A percentile compares a stretch with the other conserved stretches of the same genome.
These are phyloP conservation scores for Eupithecia vulgata DNA, from an alignment of 2,888 invertebrate species.

Conservation along the genomic window DNA sequence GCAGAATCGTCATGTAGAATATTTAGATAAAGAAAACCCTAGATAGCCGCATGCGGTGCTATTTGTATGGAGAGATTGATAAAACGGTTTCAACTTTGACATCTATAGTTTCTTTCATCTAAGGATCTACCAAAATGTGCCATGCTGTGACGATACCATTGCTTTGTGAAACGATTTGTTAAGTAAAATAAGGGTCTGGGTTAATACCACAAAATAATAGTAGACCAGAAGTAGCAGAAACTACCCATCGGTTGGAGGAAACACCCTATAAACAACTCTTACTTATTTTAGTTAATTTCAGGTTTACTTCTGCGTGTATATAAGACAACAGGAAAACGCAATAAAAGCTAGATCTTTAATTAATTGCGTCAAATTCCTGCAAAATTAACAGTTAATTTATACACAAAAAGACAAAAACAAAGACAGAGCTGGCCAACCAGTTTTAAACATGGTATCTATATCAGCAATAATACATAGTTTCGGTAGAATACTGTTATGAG, in stretches of 20 bases:
- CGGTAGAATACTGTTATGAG: background rate
- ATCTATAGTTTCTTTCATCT: too few species aligned
- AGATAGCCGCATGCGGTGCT: too few species aligned
- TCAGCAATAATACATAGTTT: background rate
- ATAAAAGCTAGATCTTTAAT: background rate
- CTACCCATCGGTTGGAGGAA: background rate
- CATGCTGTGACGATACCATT: too few species aligned
- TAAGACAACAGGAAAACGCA: slow-evolving; percentile 3
- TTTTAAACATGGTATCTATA: background rate
- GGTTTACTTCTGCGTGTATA: background rate
- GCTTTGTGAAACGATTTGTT: background rate
- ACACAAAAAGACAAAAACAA: background rate
- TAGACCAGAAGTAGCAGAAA: background rate
- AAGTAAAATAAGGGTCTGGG: background rate
- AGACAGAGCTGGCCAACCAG: background rate
- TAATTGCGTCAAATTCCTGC: slow-evolving; percentile 1
- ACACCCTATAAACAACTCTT: background rate
- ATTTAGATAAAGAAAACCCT: background rate
- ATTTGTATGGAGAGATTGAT: background rate
- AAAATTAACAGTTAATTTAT: slow-evolving; percentile 2
- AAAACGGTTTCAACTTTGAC: too few species aligned
- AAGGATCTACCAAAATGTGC: too few species aligned
- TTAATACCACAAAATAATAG: too few species aligned
- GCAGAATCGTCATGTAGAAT: background rate
- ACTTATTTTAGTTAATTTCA: background rate